These are phyloP conservation scores for Echeneis naucrates DNA, from an alignment of 2,797 vertebrate genomes.

Conservation along the genomic window DNA sequence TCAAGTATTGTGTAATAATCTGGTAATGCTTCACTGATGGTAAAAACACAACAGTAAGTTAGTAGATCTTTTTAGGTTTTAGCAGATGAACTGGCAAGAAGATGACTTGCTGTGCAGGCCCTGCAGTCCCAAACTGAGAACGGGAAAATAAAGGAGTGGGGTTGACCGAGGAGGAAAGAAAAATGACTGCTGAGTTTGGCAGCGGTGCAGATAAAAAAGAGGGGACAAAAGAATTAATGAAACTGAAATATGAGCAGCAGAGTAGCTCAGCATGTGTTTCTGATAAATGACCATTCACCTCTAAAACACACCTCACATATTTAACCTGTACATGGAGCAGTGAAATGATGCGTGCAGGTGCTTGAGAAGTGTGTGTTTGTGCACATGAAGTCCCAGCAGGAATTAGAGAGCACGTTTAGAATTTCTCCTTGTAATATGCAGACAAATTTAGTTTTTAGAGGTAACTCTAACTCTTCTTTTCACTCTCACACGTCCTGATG, in stretches of 20 bases:
- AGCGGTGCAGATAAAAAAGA: conserved; percentile 46
- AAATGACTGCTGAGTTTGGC: conserved; percentile 46
- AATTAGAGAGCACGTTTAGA: conserved; percentile 7
- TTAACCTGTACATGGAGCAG: conserved; percentile 63
- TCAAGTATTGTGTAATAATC: conserved; percentile 49
- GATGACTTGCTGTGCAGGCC: conserved; percentile 58
- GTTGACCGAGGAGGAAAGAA: conserved; percentile 9
- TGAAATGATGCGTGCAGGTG: conserved; percentile 19
- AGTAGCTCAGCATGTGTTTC: conserved; percentile 63
- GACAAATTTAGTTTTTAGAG: conserved; percentile 28
- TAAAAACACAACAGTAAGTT: conserved; percentile 28
- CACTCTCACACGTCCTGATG: background rate
- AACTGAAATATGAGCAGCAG: conserved; percentile 29
- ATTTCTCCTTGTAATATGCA: conserved; percentile 15
- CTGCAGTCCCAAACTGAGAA: conserved; percentile 54
- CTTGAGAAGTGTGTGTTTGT: conserved; percentile 38
- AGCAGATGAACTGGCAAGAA: conserved; percentile 12
- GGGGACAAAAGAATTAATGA: conserved; percentile 50
- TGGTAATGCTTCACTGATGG: conserved; percentile 36
- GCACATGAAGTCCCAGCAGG: conserved; percentile 14
- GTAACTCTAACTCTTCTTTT: conserved; percentile 3
- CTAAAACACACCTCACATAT: conserved; percentile 65
- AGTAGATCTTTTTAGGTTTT: conserved; percentile 13
- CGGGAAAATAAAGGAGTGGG: conserved; percentile 23
- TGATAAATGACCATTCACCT: conserved; percentile 70